These are phyloP conservation scores for Poeciliopsis turneri DNA, from an alignment of 2,797 vertebrate genomes.

Conservation along the genomic window DNA sequence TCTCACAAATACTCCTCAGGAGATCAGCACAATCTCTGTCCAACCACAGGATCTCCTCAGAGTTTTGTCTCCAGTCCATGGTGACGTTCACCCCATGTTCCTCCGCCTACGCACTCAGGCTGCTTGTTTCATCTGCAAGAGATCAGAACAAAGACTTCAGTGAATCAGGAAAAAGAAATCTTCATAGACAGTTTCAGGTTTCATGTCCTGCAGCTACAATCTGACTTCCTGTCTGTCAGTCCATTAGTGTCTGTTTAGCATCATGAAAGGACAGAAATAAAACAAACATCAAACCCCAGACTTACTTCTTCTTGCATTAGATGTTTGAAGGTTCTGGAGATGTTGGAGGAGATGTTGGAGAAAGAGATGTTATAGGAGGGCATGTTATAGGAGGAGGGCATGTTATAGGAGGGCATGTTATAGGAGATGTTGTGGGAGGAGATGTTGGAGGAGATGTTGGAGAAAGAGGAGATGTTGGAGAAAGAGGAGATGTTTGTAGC, in stretches of 20 bases:
- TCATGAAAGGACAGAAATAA: background rate
- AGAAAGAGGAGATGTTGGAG: too few relatives aligned
- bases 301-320: background rate
- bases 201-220: background rate
- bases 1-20: slow-evolving; percentile 45
- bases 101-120: background rate
- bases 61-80: background rate
- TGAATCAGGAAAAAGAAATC: background rate
- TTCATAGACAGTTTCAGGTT: too few relatives aligned
- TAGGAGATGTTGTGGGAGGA: too few relatives aligned
- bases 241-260: background rate
- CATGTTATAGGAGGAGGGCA: too few relatives aligned
- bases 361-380: too few relatives aligned
- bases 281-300: background rate
- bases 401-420: too few relatives aligned
- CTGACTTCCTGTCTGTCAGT: background rate
- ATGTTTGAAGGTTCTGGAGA: background rate
- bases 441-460: too few relatives aligned
- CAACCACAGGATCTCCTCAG: slow-evolving; percentile 10
- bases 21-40: background rate
- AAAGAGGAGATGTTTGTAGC: too few relatives aligned
- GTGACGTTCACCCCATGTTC: background rate
- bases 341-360: too few relatives aligned
- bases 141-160: background rate
- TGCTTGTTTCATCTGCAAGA: background rate